phyloP scores from a whole-genome alignment of 2,113 vertebrate genomes.

The Sclerurus mexicanus region DNA sequence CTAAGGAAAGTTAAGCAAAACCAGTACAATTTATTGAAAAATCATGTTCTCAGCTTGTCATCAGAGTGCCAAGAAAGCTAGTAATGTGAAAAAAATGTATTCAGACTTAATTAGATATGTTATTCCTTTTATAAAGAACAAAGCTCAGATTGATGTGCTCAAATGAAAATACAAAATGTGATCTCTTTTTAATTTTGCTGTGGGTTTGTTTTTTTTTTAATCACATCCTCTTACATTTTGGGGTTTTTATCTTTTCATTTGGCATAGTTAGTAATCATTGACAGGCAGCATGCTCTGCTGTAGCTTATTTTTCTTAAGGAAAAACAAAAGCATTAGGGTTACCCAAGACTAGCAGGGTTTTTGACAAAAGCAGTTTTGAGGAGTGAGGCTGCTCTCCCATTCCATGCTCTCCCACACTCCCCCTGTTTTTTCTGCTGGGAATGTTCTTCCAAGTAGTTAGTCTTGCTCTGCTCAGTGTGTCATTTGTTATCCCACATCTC shows the following conservation, averaged over 20 bases:
- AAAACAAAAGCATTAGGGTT: neutral
- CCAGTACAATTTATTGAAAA: neutral
- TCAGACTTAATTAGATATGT: neutral
- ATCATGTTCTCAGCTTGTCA: neutral
- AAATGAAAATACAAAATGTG: neutral
- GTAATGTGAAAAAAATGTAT: neutral
- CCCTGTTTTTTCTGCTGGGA: neutral
- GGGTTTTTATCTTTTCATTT: neutral
- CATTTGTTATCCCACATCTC: neutral
- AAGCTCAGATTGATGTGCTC: neutral
- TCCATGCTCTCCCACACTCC: neutral
- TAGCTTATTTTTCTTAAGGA: neutral
- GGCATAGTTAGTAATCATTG: neutral
- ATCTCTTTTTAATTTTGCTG: neutral
- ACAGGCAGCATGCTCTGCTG: neutral
- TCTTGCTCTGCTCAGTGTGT: neutral
- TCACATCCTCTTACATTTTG: neutral
- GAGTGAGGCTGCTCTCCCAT: neutral
- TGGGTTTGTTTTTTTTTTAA: neutral
- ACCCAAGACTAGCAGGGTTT: neutral
- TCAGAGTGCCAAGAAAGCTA: neutral
- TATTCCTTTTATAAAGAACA: neutral
- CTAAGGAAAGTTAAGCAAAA: neutral
- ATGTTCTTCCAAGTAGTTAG: neutral
- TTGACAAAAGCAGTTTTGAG: neutral